Base-by-base conservation (phyloP, 2,888 invertebrate genomes). In the Calameuta filiformis region DNA sequence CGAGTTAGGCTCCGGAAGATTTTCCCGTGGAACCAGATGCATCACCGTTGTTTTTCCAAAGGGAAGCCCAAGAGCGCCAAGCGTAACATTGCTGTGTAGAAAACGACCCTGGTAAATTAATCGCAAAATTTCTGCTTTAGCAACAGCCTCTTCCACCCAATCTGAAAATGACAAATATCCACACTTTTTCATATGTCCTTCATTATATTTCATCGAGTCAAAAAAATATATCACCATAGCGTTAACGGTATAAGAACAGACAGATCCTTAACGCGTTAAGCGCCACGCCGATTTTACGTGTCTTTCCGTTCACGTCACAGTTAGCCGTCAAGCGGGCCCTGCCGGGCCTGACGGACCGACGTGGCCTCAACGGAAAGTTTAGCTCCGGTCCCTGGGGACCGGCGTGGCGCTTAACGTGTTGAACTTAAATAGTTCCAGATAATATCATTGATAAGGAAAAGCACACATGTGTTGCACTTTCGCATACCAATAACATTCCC, bases 61-160 rank as follows among this genome's bases (percentile, higher is more conserved):
- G 85, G 98, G 98, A 93, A 99, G 95, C 91, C 98, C 98, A 90
- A 99, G 95, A 89, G 99, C 99, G 92, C 98, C 98, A 92, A 99
- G 95, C 90, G 98, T 99, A 92, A 99, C 99, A 93, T 98, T 99
- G 94, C 99, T 99, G 94, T 99, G 99, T 92, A 99, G 95, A 94
- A 99, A 99, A 90, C 99, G 96, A 87, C 99, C 99, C 94, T 99
- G 99, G 94, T 99, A 99, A 92, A 99, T 99, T 92, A 99, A 96
- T 92, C 99, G 96, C 90, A 99, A 95, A 92, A 99, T 98, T 94
- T 99, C 98, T 84, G 99, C 97, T 93, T 97, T 97, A 85, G 97
- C 96, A 87, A 98, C 98, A 89, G 96, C 95, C 93, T 99, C 99
- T 89, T 98, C 95, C 90, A 96, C 94, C 99, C 99, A 99, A 93